A percentile compares a stretch with the other conserved stretches of the same genome.
Conservation (phyloP, 2,888 invertebrate genomes). For the Drosophila gaucha region DNA sequence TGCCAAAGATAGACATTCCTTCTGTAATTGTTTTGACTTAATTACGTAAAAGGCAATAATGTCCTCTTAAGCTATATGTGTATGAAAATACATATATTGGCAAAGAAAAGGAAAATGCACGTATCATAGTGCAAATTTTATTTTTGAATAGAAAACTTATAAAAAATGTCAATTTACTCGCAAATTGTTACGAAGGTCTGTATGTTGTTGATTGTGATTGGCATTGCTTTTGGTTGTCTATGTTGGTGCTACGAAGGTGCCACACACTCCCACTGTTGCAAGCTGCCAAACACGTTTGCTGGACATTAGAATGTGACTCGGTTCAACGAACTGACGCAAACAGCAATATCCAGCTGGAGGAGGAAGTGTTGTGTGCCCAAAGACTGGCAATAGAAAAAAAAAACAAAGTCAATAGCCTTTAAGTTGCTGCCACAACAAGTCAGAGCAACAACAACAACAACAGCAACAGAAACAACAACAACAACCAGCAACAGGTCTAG, state of each 20-base stretch:
- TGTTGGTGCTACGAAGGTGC: constrained; percentile 8
- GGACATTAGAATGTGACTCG: constrained; percentile 66
- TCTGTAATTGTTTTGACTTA: not conserved
- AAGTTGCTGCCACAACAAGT: constrained; percentile 47
- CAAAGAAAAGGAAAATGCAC: not conserved
- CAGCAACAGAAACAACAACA: constrained; percentile 22
- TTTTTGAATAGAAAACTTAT: not conserved
- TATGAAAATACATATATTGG: not conserved
- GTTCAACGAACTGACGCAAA: constrained; percentile 63
- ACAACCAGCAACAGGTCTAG: constrained; percentile 68
- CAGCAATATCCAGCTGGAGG: constrained; percentile 53
- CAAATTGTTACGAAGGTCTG: not conserved
- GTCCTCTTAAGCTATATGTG: not conserved
- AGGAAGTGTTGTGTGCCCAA: constrained; percentile 66
- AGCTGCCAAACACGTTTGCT: constrained; percentile 73
- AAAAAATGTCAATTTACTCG: not conserved
- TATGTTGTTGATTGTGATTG: constrained; percentile 13
- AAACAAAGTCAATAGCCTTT: constrained; percentile 74
- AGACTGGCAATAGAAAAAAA: constrained; percentile 73
- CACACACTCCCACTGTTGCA: constrained; percentile 41
- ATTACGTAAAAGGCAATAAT: not conserved
- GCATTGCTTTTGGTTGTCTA: constrained; percentile 6
- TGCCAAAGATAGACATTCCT: not conserved
- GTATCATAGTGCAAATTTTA: not conserved
- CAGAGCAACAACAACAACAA: constrained; percentile 11